Evolutionary conservation across 1,140 invertebrate genomes (phyloP).

Genomic region (Tetramorium parvispinum): DNA sequence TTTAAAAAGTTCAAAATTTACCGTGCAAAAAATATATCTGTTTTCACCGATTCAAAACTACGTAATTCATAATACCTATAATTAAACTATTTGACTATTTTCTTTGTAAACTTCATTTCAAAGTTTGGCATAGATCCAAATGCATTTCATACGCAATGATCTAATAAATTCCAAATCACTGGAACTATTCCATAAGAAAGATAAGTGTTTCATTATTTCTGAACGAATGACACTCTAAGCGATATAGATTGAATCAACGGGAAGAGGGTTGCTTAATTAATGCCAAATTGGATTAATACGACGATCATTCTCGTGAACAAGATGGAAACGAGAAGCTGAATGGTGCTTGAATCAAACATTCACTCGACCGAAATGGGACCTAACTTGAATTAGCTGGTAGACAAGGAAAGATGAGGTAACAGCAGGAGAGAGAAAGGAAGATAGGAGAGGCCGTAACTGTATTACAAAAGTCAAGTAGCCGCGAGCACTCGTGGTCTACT

Average conservation of each 20-base stretch:
- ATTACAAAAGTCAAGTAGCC: constrained; percentile 73
- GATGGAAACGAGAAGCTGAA: constrained; percentile 44
- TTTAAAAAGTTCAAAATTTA: not conserved
- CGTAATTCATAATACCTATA: not conserved
- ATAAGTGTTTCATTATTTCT: constrained; percentile 9
- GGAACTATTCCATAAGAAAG: not conserved
- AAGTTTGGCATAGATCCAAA: not conserved
- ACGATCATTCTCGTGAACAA: constrained; percentile 38
- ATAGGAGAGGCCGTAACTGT: constrained; percentile 48
- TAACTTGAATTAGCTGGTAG: constrained; percentile 36
- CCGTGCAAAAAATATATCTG: not conserved
- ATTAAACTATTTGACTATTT: not conserved
- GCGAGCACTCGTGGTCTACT: constrained; percentile 68
- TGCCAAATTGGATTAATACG: constrained; percentile 68
- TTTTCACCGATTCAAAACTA: not conserved
- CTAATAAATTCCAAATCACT: not conserved
- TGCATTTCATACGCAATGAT: not conserved
- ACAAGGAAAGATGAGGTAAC: not conserved
- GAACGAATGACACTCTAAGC: not conserved
- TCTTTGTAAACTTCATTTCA: not conserved
- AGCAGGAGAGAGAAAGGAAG: constrained; percentile 19
- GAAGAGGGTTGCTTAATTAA: constrained; percentile 66
- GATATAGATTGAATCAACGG: constrained; percentile 58
- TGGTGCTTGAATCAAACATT: constrained; percentile 70
- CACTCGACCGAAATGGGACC: constrained; percentile 67